phyloP scores from a whole-genome alignment of 1,140 invertebrate genomes.

The Listronotus bonariensis region DNA sequence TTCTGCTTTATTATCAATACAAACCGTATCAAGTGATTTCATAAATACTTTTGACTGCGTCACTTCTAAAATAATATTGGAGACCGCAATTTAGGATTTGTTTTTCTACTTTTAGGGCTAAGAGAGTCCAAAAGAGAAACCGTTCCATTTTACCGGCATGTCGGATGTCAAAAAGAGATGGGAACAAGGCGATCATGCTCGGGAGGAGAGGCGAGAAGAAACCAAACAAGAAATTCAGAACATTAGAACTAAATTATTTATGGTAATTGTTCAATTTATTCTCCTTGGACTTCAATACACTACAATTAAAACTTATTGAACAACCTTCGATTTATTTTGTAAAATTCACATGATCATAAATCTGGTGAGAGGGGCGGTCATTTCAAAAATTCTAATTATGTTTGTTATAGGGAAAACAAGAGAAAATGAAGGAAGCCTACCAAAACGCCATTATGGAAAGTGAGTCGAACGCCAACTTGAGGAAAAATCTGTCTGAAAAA shows the following conservation, averaged over 20 bases:
- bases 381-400: too few relatives aligned
- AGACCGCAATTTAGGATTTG: too few relatives aligned
- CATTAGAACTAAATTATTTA: conserved; percentile 80
- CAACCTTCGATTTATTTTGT: too few relatives aligned
- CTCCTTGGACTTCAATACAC: too few relatives aligned
- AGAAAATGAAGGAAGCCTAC: conserved; percentile 89
- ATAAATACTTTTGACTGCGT: neutral
- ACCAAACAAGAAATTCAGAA: conserved; percentile 87
- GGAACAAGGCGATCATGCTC: conserved; percentile 68
- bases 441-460: conserved; percentile 86
- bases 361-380: neutral
- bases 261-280: conserved; percentile 69
- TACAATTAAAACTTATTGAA: too few relatives aligned
- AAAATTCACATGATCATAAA: too few relatives aligned
- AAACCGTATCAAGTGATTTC: neutral
- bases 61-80: too few relatives aligned
- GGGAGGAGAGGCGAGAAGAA: conserved; percentile 75
- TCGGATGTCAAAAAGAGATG: conserved; percentile 80
- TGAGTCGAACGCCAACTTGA: conserved; percentile 50
- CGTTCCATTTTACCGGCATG: conserved; percentile 83
- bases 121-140: conserved; percentile 66
- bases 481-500: conserved; percentile 44
- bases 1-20: neutral
- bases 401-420: conserved; percentile 76
- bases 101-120: conserved; percentile 43